Evolutionary conservation across 2,797 vertebrate species (phyloP), one percentile per base, ranked within the genome.

Genomic region (Microchirus variegatus): DNA sequence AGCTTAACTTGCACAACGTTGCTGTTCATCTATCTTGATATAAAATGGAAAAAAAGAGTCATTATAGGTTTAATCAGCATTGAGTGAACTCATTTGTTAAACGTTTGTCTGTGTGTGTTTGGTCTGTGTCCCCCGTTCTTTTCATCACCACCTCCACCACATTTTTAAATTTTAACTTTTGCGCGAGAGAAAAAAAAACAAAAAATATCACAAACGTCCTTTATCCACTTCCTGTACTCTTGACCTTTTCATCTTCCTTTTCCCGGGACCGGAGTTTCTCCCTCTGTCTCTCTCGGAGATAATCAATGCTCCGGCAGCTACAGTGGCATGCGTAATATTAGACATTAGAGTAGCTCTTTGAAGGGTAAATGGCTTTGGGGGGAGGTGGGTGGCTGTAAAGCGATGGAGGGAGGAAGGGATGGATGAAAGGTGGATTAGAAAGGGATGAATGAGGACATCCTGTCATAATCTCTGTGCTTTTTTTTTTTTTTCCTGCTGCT

Each of bases 391-490:
- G 17, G 80, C 67, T 87, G 88, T 37, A 75, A 80, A 63, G 57
- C 77, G 78, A 73, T 61, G 75, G 62, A 73, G 50, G 60, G 70
- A 81, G 78, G 77, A 81, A 73, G 64, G 58, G 70, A 77, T 74
- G 84, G 82, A 84, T 85, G 85, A 84, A 81, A 86, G 83, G 77
- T 78, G 84, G 90, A 92, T 92, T 92, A 92, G 69, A 84, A 70
- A 65, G 70, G 82, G 87, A 89, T 90, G 81, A 90, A 87, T 81
- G 78, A 56, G 78, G 83, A 90, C 85, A 86, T 91, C 91, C 89
- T 90, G 90, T 67, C 73, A 71, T 89, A 91, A 91, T 92, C 79
- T 75, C 65, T 70, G 31, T 59, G 64, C 80, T 75, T 75, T 76
- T 78, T 65, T 78, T 77, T 75, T 75, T 77, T 64, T n/a, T n/a